A percentile compares a stretch with the other conserved stretches of the same genome.
phyloP scores from a whole-genome alignment of 2,113 vertebrate genomes.

The Oreotragus oreotragus region DNA sequence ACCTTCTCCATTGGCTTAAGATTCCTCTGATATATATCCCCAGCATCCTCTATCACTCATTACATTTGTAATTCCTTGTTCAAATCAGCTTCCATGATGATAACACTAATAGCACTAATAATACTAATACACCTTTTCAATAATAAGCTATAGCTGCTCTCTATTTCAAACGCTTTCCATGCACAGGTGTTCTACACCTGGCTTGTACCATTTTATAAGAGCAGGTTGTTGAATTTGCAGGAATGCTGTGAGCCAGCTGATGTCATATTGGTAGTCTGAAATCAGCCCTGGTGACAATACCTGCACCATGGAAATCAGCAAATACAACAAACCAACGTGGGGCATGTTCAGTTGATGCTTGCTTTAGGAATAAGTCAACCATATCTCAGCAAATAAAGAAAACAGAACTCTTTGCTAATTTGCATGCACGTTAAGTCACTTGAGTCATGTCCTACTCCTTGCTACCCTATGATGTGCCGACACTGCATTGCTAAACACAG shows the following conservation, averaged over 20 bases:
- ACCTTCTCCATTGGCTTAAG: neutral
- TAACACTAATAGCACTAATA: neutral
- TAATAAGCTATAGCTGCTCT: neutral
- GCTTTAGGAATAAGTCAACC: neutral
- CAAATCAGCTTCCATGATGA: neutral
- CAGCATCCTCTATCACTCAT: neutral
- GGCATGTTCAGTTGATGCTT: rapidly evolving
- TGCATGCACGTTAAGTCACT: neutral
- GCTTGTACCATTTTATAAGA: neutral
- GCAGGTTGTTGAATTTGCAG: neutral
- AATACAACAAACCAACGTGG: neutral
- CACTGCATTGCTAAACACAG: neutral
- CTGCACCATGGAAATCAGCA: neutral
- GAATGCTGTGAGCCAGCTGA: neutral
- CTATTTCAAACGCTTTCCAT: neutral
- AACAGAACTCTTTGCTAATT: neutral
- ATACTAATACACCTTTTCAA: neutral
- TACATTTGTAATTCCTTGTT: neutral
- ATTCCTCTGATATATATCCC: neutral
- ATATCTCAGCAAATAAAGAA: neutral
- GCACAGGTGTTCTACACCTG: neutral
- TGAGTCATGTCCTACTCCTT: neutral
- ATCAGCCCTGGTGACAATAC: neutral
- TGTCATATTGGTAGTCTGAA: neutral
- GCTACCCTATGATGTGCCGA: neutral